Percentiles rank a stretch among this genome's conserved stretches.
phyloP scores from a whole-genome alignment of 2,797 vertebrate species.

The Hyperoplus lanceolatus region DNA sequence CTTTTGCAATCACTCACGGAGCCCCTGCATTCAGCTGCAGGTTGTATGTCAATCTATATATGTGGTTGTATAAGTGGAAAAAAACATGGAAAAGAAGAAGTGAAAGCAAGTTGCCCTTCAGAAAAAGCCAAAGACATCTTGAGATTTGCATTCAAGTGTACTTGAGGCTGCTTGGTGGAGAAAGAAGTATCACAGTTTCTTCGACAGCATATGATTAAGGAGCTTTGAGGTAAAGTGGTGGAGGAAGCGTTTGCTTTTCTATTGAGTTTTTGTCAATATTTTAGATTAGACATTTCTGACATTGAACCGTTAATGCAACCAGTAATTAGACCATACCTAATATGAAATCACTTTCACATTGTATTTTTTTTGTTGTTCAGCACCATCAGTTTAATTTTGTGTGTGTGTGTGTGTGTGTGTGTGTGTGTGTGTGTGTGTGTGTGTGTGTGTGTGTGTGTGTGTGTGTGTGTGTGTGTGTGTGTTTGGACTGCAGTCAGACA shows the following conservation, averaged over 20 bases:
- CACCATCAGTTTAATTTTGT: no score
- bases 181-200: background rate
- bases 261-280: background rate
- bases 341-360: background rate
- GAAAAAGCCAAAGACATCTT: background rate
- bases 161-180: background rate
- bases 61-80: constrained; percentile 12
- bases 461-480: no score
- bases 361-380: background rate
- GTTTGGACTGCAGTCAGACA: constrained; percentile 31
- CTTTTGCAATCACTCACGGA: constrained; percentile 21
- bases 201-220: background rate
- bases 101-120: constrained; percentile 1
- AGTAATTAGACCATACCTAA: background rate
- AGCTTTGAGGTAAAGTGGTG: background rate
- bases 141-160: background rate
- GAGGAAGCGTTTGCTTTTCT: background rate
- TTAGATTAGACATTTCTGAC: background rate
- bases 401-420: no score
- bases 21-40: constrained; percentile 12
- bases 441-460: no score
- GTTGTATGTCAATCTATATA: background rate
- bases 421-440: no score
- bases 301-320: background rate
- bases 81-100: background rate